These are phyloP conservation scores for Pasiphila rectangulata DNA, from an alignment of 2,888 invertebrate genomes.

Conservation along the genomic window DNA sequence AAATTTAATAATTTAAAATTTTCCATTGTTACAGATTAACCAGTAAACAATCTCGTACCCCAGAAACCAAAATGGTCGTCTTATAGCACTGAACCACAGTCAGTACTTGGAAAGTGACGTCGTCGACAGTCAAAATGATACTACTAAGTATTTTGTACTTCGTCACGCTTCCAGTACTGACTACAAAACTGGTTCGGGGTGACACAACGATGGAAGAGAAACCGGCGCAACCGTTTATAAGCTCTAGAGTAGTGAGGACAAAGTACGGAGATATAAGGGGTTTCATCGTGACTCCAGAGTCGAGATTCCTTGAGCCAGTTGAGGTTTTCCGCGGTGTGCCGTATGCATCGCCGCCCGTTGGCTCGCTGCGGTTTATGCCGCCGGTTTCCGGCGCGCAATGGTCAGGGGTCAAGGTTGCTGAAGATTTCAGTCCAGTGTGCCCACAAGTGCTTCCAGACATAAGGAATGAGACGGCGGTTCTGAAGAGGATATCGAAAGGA, in stretches of 20 bases:
- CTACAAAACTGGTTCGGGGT: conserved; percentile 66
- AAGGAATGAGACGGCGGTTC: conserved; percentile 89
- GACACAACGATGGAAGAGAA: conserved; percentile 78
- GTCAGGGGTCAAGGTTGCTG: conserved; percentile 93
- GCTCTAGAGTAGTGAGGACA: conserved; percentile 91
- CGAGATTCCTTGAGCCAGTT: conserved; percentile 91
- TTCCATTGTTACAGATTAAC: conserved; percentile 67
- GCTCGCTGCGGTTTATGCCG: conserved; percentile 96
- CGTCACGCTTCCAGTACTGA: conserved; percentile 75
- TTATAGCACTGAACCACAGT: conserved; percentile 66
- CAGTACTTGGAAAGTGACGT: conserved; percentile 61
- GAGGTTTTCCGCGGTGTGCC: conserved; percentile 96
- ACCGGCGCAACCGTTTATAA: conserved; percentile 78
- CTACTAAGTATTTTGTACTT: conserved; percentile 69
- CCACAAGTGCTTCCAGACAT: conserved; percentile 94
- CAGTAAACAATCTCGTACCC: conserved; percentile 53
- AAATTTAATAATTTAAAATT: too few relatives aligned
- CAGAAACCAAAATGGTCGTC: conserved; percentile 63
- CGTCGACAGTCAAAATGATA: conserved; percentile 70
- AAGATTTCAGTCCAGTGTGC: conserved; percentile 94
- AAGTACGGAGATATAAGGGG: conserved; percentile 94
- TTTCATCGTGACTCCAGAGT: conserved; percentile 90
- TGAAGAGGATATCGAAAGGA: conserved; percentile 93
- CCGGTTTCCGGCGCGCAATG: conserved; percentile 96
- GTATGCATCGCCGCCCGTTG: conserved; percentile 95